phyloP scores from a whole-genome alignment of 2,888 invertebrate species.

The Chrysotoxum bicinctum region DNA sequence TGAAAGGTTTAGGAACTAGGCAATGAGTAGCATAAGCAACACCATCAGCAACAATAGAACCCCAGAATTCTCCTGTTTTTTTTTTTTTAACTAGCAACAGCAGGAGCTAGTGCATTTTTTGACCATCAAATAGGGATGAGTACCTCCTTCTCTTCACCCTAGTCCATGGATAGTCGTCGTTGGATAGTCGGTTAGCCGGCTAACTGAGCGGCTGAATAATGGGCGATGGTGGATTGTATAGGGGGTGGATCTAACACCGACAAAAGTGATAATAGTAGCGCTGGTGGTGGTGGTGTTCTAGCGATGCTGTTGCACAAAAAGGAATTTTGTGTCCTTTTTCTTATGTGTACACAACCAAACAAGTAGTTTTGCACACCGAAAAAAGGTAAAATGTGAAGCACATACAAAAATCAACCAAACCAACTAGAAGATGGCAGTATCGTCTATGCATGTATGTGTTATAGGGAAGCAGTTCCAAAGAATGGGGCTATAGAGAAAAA shows the following conservation, averaged over 20 bases:
- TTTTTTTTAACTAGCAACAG: constrained; percentile 39
- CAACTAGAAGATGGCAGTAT: constrained; percentile 49
- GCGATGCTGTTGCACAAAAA: constrained; percentile 72
- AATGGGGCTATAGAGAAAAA: constrained; percentile 65
- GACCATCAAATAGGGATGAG: constrained; percentile 46
- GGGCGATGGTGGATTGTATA: not conserved
- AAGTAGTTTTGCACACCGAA: constrained; percentile 75
- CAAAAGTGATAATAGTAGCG: constrained; percentile 32
- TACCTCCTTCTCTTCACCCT: not conserved
- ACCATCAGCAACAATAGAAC: constrained; percentile 50
- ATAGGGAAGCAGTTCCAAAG: constrained; percentile 51
- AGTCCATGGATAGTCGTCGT: not conserved
- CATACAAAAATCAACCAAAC: constrained; percentile 61
- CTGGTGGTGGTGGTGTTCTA: constrained; percentile 52
- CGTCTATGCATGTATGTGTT: constrained; percentile 36
- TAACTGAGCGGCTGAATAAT: constrained; percentile 46
- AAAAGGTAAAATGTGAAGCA: constrained; percentile 70
- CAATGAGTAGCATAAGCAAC: constrained; percentile 52
- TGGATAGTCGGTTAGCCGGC: constrained; percentile 20
- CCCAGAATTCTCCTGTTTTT: constrained; percentile 40
- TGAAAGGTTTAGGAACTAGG: constrained; percentile 48
- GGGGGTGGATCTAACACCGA: constrained; percentile 34
- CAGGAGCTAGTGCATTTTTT: constrained; percentile 62
- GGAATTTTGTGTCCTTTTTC: constrained; percentile 74
- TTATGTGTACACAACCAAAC: constrained; percentile 75